Evolutionary conservation across 2,113 vertebrate species (phyloP).

Genomic region (Sturnus vulgaris): DNA sequence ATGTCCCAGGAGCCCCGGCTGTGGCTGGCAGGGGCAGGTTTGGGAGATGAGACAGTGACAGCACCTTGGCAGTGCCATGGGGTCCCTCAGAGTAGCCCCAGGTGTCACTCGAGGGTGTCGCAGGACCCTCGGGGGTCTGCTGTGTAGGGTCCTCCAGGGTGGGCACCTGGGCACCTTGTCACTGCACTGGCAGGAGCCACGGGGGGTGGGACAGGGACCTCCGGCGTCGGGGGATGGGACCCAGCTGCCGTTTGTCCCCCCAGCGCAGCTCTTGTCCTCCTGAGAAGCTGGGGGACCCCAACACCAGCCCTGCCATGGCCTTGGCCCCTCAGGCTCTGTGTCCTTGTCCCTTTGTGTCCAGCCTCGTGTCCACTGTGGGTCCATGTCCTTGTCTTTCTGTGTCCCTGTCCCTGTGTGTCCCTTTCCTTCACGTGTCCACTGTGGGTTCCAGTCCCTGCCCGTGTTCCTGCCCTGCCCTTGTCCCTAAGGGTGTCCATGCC

Average conservation of each 20-base stretch:
- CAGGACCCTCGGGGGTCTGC: neutral
- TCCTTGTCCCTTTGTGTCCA: neutral
- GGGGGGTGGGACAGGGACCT: neutral
- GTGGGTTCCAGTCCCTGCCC: neutral
- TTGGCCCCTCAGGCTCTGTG: neutral
- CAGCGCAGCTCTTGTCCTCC: neutral
- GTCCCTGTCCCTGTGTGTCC: neutral
- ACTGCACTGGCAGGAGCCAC: neutral
- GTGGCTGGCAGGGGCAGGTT: neutral
- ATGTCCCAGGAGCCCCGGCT: neutral
- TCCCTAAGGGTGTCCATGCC: neutral
- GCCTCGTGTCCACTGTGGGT: too few species aligned
- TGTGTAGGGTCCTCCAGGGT: neutral
- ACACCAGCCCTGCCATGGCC: neutral
- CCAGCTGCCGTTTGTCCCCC: neutral
- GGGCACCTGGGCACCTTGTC: neutral
- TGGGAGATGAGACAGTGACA: neutral
- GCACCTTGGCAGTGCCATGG: neutral
- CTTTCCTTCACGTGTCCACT: neutral
- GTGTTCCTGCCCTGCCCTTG: neutral
- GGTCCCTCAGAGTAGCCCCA: neutral
- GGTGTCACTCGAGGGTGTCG: neutral
- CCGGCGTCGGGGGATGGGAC: fast-evolving
- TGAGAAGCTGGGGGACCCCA: neutral
- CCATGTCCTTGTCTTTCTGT: neutral